Evolutionary conservation across 1,140 invertebrate species (phyloP).

Genomic region (Zaprionus inermis): DNA sequence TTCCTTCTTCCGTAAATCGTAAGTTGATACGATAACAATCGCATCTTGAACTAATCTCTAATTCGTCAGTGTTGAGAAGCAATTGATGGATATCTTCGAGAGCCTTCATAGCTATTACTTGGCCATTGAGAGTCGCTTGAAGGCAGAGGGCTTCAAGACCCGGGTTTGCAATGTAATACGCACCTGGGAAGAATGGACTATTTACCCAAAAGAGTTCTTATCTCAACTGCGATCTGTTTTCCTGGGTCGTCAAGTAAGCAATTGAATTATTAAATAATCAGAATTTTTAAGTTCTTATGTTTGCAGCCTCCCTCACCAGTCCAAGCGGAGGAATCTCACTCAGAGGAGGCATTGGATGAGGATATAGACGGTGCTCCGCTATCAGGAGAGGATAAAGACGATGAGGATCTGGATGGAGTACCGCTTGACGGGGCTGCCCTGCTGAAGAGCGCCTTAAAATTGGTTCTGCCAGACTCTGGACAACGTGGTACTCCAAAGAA

Average conservation of each 20-base stretch:
- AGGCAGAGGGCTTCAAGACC: conserved; percentile 98
- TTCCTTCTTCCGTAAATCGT: conserved; percentile 97
- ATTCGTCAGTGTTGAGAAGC: conserved; percentile 91
- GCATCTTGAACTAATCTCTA: neutral
- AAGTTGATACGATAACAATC: conserved; percentile 72
- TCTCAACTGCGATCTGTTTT: conserved; percentile 96
- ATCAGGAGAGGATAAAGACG: conserved; percentile 87
- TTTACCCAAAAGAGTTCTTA: conserved; percentile 98
- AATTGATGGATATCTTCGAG: conserved; percentile 94
- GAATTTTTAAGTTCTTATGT: conserved; percentile 21
- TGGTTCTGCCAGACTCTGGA: conserved; percentile 81
- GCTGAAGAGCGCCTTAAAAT: conserved; percentile 88
- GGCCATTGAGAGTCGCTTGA: conserved; percentile 93
- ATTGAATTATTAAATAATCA: neutral
- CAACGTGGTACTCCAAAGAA: conserved; percentile 57
- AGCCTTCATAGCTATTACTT: conserved; percentile 91
- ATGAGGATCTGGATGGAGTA: conserved; percentile 90
- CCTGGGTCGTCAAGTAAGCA: conserved; percentile 86
- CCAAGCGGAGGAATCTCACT: conserved; percentile 54
- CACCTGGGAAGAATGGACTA: conserved; percentile 99
- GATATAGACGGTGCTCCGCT: conserved; percentile 89
- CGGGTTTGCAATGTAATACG: conserved; percentile 97
- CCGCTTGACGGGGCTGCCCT: conserved; percentile 93
- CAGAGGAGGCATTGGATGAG: conserved; percentile 68
- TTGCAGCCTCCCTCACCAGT: conserved; percentile 36